Evolutionary conservation across 2,797 vertebrate genomes (phyloP), one percentile per base, ranked within the genome.

Genomic region (Trematomus bernacchii): DNA sequence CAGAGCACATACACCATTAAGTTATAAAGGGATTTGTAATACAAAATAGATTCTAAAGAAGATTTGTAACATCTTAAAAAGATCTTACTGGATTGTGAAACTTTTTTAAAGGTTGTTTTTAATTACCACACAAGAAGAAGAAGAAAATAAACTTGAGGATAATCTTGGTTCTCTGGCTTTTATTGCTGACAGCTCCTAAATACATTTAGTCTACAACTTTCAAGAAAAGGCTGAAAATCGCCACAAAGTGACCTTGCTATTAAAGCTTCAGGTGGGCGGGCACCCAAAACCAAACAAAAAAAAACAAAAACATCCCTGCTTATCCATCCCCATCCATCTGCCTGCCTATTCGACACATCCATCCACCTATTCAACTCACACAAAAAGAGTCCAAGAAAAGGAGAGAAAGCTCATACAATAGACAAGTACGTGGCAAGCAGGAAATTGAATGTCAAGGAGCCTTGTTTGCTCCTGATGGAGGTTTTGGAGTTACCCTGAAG

Each of bases 391-490:
- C 74, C 77, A 67, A 80, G 79, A 90, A 83, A 84, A 85, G 66
- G 23, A 82, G 61, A 76, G 77, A 64, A 79, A 83, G 80, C 48
- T 23, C 73, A 80, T 73, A 90, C 89, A 92, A 91, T 89, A 64
- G 88, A 91, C 92, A 93, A 92, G 77, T 90, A 90, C 84, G 60
- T 87, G 76, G 90, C 92, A 92, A 93, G 92, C 94, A 94, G 92
- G 92, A 95, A 94, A 95, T 94, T 94, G 93, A 95, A 94, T 95
- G 94, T 94, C 94, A 95, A 94, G 93, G 88, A 93, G 89, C 83
- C 92, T 93, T 94, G 92, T 94, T 93, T 92, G 90, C 82, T 92
- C 90, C 89, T 94, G 94, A 94, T 93, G 87, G 92, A 91, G 92
- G 90, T 91, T 89, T 90, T 88, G 87, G 91, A 88, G 87, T 93